phyloP scores from a whole-genome alignment of 1,140 invertebrate species.

The Caenorhabditis briggsae region DNA sequence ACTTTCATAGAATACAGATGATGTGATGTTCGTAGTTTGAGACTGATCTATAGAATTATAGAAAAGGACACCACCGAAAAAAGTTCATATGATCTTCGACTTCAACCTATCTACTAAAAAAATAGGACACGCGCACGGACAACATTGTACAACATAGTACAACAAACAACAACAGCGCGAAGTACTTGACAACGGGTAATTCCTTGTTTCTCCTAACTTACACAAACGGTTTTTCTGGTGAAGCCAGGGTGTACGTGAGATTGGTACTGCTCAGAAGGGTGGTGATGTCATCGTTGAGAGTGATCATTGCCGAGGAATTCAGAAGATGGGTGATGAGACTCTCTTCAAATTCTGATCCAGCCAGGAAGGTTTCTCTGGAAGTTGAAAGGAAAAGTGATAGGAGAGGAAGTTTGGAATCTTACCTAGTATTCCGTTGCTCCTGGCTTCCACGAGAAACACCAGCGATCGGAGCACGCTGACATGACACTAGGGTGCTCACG shows the following conservation, averaged over 20 bases:
- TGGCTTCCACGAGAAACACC: too few relatives aligned
- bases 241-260: background rate
- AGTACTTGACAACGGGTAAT: slow-evolving; percentile 26
- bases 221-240: slow-evolving; percentile 17
- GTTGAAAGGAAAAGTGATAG: too few relatives aligned
- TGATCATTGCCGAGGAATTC: background rate
- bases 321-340: background rate
- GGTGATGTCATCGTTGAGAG: slow-evolving; percentile 30
- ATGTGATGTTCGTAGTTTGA: too few relatives aligned
- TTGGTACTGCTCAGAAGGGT: slow-evolving; percentile 12
- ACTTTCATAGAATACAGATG: too few relatives aligned
- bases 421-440: background rate
- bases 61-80: background rate
- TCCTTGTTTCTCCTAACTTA: slow-evolving; percentile 45
- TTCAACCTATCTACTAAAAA: background rate
- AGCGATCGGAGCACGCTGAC: background rate
- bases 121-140: background rate
- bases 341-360: slow-evolving; percentile 9
- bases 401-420: too few relatives aligned
- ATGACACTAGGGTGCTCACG: background rate
- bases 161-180: slow-evolving; percentile 40
- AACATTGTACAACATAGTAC: background rate
- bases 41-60: too few relatives aligned
- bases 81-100: slow-evolving; percentile 17
- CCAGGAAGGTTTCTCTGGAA: slow-evolving; percentile 13